Percentiles rank a stretch among this genome's conserved stretches.
Evolutionary conservation across 2,113 vertebrate species (phyloP).

Genomic region (Cololabis saira): DNA sequence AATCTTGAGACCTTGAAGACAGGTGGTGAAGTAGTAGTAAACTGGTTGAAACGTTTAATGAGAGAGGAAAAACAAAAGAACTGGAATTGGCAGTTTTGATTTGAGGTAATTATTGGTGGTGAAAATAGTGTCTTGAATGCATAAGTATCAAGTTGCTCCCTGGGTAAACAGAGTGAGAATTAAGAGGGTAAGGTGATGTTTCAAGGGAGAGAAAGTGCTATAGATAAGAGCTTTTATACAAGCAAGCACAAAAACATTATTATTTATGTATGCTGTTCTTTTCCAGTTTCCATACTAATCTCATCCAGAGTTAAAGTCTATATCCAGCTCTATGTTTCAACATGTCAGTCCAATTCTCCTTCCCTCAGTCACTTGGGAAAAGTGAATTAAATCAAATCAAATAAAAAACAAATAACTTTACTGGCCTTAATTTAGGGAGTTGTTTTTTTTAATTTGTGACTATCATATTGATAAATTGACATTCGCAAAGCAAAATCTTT

Average conservation of each 20-base stretch:
- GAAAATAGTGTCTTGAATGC: slow-evolving; percentile 78
- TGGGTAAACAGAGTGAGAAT: slow-evolving; percentile 51
- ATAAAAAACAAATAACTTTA: slow-evolving; percentile 21
- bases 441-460: slow-evolving; percentile 20
- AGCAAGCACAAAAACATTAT: slow-evolving; percentile 61
- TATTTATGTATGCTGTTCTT: neutral
- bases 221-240: slow-evolving; percentile 82
- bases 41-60: slow-evolving; percentile 36
- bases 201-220: slow-evolving; percentile 78
- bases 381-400: slow-evolving; percentile 38
- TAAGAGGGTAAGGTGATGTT: slow-evolving; percentile 18
- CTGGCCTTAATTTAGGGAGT: slow-evolving; percentile 41
- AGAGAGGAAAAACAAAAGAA: slow-evolving; percentile 8
- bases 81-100: slow-evolving; percentile 61
- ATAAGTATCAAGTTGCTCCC: slow-evolving; percentile 79
- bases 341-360: slow-evolving; percentile 18
- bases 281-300: slow-evolving; percentile 17
- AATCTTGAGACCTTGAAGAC: slow-evolving; percentile 52
- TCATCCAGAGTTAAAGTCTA: neutral
- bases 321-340: slow-evolving; percentile 54
- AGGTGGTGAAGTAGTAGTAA: slow-evolving; percentile 57
- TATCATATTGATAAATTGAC: slow-evolving; percentile 13
- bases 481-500: neutral
- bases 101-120: slow-evolving; percentile 84
- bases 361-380: slow-evolving; percentile 6